Base-by-base conservation (phyloP, 2,888 invertebrate genomes). In the Xylocampa areola region DNA sequence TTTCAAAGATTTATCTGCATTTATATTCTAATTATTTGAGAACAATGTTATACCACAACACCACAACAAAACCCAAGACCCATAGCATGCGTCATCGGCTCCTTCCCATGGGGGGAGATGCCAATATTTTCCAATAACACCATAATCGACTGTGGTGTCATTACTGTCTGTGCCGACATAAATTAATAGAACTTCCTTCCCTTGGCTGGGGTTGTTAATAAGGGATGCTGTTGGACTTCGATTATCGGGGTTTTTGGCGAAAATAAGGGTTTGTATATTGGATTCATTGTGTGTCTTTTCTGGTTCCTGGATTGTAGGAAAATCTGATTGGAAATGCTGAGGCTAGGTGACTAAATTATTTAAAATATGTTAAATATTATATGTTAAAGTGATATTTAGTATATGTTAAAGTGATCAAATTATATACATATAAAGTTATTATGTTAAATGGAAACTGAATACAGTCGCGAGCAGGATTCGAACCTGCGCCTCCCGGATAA, bases 91-190 rank as follows among this genome's bases (percentile, higher is more conserved):
- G 58, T 58, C 68, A 61, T 60, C 37, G 51, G 13, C 10, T 32
- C 13, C 27, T 48, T 61, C 74, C 80, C 81, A 69, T 8, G 61
- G 80, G 84, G 80, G 71, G 77, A 69, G 68, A 68, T 59, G 53
- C 82, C 87, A 85, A 92, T 93, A 92, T 92, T 91, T 92, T 81
- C 92, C 91, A 92, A 93, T 93, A 90, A 82, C 82, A 77, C 68
- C 51, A 86, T 91, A 92, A 92, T 93, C 91, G 91, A 84, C 87
- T 68, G 74, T 67, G 68, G 73, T 73, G 83, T 91, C 91, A 92
- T 93, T 92, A 92, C 91, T 90, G 92, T 91, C 90, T 80, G 49
- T 62, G 80, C 85, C 85, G 88, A 92, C 92, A 90, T 93, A 89
- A 89, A 93, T 92, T 92, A 92, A 93, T 92, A 91, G 77, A 85